Percentiles rank a stretch among this genome's conserved stretches.
Conservation (phyloP, 2,888 invertebrate genomes). For the Hecatera dysodea region DNA sequence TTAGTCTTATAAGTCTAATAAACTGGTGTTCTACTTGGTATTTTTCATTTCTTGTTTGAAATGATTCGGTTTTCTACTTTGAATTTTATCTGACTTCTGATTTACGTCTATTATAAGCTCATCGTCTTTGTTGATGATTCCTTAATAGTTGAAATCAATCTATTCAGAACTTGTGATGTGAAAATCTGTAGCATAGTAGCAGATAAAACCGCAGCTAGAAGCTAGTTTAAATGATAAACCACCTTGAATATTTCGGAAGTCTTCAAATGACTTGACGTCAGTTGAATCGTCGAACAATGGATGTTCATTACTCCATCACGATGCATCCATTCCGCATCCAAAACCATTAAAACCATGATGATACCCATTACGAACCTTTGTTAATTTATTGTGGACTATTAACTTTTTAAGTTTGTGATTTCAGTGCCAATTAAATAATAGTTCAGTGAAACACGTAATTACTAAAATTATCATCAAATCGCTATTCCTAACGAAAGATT, state of each 20-base stretch:
- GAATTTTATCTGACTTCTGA: background rate
- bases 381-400: conserved; percentile 46
- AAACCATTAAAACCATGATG: conserved; percentile 82
- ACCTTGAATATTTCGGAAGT: conserved; percentile 89
- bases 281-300: conserved; percentile 79
- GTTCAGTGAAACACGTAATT: background rate
- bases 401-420: conserved; percentile 53
- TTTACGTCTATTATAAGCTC: background rate
- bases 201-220: conserved; percentile 32
- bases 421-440: conserved; percentile 31
- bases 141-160: background rate
- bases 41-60: conserved; percentile 42
- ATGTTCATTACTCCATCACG: conserved; percentile 85
- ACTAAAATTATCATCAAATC: background rate
- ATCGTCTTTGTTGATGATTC: background rate
- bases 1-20: conserved; percentile 34
- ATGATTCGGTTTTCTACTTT: background rate
- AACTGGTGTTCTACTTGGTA: conserved; percentile 1
- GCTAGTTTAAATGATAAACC: conserved; percentile 66
- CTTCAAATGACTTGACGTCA: conserved; percentile 80
- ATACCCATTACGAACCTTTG: conserved; percentile 63
- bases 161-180: background rate
- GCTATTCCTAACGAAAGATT: background rate
- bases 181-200: conserved; percentile 2
- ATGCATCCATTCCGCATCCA: conserved; percentile 84